Base-by-base conservation (phyloP, 1,140 invertebrate genomes). In the Riptortus pedestris region DNA sequence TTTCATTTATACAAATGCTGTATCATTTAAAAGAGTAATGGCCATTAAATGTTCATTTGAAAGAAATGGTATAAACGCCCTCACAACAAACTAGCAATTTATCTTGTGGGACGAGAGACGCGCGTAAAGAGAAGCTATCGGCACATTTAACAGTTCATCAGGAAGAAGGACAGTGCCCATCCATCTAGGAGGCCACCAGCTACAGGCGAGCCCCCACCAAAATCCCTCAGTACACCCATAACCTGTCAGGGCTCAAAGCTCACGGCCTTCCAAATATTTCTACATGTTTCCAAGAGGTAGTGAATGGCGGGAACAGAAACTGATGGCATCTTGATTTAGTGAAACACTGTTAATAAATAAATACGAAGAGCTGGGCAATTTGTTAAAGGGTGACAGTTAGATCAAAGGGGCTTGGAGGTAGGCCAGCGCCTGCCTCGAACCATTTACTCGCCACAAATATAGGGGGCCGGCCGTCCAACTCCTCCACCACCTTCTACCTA, bases 271-370 rank as follows among this genome's bases (percentile, higher is more conserved):
- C 26, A 55, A 55, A 55, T 55, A 55, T 55, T 55, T 26, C 22
- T 55, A 55, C 51, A 55, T 55, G 20, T 55, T 24, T 26, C 51
- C 24, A 24, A 24, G 26, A 12, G 51, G 24, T 55, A 55, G 51
- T 55, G 51, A 55, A 55, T 55, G 51, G 24, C 18, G 51, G 51
- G 24, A 55, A 55, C 14, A 24, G 51, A 22, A 55, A 55, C 51
- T 24, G 51, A 55, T 55, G 51, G 51, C 51, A 55, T 55, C 51
- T 55, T 55, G 51, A 55, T 55, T 55, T 55, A 55, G 51, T 55
- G 51, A 55, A 55, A 55, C 51, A 55, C 51, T 55, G 51, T 55
- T 55, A 55, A 55, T 55, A 55, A 55, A 55, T 55, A 55, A 55
- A 55, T 55, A 55, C 22, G 51, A 55, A 24, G 51, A 55, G 51